A percentile compares a stretch with the other conserved stretches of the same genome.
Evolutionary conservation across 2,888 invertebrate species (phyloP).

Genomic region (Caenorhabditis macrosperma): DNA sequence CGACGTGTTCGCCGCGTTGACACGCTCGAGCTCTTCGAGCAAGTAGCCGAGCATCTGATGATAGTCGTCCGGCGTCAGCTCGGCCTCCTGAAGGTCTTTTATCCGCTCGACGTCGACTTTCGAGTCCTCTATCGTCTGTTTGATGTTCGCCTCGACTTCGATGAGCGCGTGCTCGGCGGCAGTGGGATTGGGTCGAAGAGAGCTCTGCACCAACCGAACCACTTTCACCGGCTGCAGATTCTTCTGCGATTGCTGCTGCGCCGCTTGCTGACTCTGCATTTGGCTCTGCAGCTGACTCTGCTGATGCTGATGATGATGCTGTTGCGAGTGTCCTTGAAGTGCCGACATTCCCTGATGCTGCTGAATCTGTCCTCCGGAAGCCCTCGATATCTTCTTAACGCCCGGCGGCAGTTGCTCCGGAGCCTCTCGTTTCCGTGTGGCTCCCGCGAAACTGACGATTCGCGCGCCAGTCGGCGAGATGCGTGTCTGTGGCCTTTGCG

Average conservation of each 20-base stretch:
- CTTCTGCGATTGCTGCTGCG: conserved; percentile 7
- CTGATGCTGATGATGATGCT: neutral
- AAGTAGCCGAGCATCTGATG: conserved; percentile 30
- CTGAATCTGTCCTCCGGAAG: neutral
- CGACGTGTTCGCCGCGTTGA: conserved; percentile 32
- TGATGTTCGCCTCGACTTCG: conserved; percentile 48
- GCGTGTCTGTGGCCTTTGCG: conserved; percentile 26
- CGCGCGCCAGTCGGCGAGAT: conserved; percentile 59
- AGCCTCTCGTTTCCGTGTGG: conserved; percentile 43
- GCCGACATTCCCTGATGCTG: neutral
- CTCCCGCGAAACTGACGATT: conserved; percentile 43
- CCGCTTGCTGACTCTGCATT: conserved; percentile 19
- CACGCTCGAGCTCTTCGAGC: conserved; percentile 46
- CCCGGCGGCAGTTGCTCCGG: conserved; percentile 18
- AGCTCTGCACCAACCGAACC: conserved; percentile 41
- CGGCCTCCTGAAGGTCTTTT: conserved; percentile 45
- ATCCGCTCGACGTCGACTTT: conserved; percentile 42
- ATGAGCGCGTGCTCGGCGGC: conserved; percentile 31
- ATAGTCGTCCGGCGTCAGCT: conserved; percentile 51
- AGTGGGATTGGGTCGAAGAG: conserved; percentile 17
- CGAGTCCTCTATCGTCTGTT: conserved; percentile 39
- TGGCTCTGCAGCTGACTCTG: conserved; percentile 21
- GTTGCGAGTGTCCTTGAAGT: too few species aligned
- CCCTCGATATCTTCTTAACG: conserved; percentile 16
- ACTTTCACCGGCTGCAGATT: conserved; percentile 37